Base-by-base conservation (phyloP, 2,797 vertebrate genomes). In the Sebastes baramenuke region DNA sequence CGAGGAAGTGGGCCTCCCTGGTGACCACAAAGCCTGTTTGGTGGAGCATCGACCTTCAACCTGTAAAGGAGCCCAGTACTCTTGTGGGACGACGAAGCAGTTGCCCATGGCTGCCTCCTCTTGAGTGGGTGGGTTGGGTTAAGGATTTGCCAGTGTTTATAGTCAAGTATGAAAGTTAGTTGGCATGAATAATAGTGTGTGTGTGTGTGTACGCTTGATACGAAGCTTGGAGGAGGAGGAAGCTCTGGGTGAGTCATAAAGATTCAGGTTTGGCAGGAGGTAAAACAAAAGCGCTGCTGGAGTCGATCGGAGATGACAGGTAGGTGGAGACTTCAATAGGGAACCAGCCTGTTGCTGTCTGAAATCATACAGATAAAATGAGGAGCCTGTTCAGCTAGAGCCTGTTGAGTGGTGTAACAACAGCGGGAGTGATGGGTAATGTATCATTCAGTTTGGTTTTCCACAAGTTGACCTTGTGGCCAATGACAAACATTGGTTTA, bases 1-100 rank as follows among this genome's bases (percentile, higher is more conserved):
- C 79, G 75, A 81, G 67, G 75, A 85, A 60, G 77, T 34, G 34
- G 46, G 8, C n/a, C 59, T 94, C 92, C 77, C 91, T 30, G 29
- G 87, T 84, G 92, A 89, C 74, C 71, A 68, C 67, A 91, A 91
- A 94, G 81, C 84, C 84, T 91, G 85, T 93, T 92, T 88, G 88
- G 81, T 67, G 42, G 76, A 89, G 74, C 88, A 54, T 38, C 11
- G 84, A 92, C 90, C 92, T 92, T 89, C 83, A 87, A 93, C 90
- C 92, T 90, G 79, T 82, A 77, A 93, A 81, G 80, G 75, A 87
- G 87, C 84, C 69, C 49, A 66, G 77, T 60, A 69, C 69, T 89
- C 87, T 75, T 25, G 32, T 68, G 85, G 89, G 90, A 90, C 9
- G 7, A n/a, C 6, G 6, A 30, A 83, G 85, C 79, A 73, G 72